A percentile compares a stretch with the other conserved stretches of the same genome.
phyloP scores from a whole-genome alignment of 2,888 invertebrate species.

The Cetonia aurata region DNA sequence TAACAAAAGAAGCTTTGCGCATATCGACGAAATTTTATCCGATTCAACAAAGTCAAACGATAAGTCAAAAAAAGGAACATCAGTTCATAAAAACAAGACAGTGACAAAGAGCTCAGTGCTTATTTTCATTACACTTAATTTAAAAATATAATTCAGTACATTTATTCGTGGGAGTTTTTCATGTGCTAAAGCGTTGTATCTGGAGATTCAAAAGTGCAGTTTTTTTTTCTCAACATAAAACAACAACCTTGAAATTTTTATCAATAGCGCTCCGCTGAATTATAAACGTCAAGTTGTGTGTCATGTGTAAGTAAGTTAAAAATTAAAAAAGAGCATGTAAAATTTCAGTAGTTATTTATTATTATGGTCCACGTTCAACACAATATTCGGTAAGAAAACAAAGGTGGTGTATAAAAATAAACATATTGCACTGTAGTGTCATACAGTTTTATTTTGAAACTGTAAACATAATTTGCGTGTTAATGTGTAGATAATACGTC shows the following conservation, averaged over 20 bases:
- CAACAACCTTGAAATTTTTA: conserved; percentile 44
- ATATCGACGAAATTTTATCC: conserved; percentile 5
- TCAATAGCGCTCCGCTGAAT: conserved; percentile 30
- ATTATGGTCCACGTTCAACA: conserved; percentile 44
- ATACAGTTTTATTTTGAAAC: conserved; percentile 22
- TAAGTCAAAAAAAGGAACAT: conserved; percentile 10
- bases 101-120: conserved; percentile 8
- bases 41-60: conserved; percentile 1
- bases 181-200: not conserved
- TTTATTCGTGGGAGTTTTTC: not conserved
- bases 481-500: conserved; percentile 33
- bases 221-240: conserved; percentile 10
- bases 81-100: not conserved
- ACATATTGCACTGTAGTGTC: conserved; percentile 12
- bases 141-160: not conserved
- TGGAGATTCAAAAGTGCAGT: conserved; percentile 26
- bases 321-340: conserved; percentile 44
- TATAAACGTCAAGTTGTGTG: conserved; percentile 48
- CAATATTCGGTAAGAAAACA: conserved; percentile 49
- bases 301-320: conserved; percentile 56
- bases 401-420: conserved; percentile 40
- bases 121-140: too few relatives aligned
- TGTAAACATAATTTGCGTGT: conserved; percentile 41
- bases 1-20: conserved; percentile 18
- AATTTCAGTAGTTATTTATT: conserved; percentile 36